phyloP scores from a whole-genome alignment of 2,113 vertebrate genomes.

The Chunga burmeisteri region DNA sequence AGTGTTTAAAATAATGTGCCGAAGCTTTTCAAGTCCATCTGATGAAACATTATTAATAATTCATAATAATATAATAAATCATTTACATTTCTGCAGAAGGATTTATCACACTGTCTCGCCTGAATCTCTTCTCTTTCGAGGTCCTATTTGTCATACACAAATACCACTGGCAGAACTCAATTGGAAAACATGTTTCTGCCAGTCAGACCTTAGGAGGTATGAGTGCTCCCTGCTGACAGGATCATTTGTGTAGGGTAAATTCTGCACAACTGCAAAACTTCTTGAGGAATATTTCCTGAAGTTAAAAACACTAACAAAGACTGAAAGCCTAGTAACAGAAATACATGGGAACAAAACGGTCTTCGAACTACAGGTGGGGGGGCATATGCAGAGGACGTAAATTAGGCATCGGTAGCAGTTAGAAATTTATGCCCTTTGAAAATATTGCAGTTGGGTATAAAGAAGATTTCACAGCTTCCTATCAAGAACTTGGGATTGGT shows the following conservation, averaged over 20 bases:
- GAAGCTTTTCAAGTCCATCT: slow-evolving; percentile 30
- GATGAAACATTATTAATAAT: slow-evolving; percentile 64
- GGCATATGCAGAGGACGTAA: neutral
- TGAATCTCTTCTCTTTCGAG: slow-evolving; percentile 11
- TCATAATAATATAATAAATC: slow-evolving; percentile 62
- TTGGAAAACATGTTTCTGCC: slow-evolving; percentile 51
- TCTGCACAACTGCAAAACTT: neutral
- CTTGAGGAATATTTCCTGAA: neutral
- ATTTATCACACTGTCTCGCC: slow-evolving; percentile 52
- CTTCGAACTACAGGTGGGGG: neutral
- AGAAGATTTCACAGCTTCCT: neutral
- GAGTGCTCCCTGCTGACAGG: neutral
- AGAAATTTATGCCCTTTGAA: neutral
- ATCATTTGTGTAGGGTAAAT: slow-evolving; percentile 2
- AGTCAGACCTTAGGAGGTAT: slow-evolving; percentile 43
- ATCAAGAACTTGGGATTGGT: neutral
- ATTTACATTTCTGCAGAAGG: slow-evolving; percentile 55
- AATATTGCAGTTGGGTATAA: neutral
- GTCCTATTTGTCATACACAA: slow-evolving; percentile 65
- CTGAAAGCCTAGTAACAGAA: neutral
- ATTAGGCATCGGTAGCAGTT: neutral
- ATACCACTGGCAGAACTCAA: slow-evolving; percentile 49
- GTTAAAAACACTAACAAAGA: neutral
- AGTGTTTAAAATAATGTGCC: slow-evolving; percentile 25
- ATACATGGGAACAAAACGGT: neutral